Evolutionary conservation across 2,797 vertebrate species (phyloP).

Genomic region (Sebastes iracundus): DNA sequence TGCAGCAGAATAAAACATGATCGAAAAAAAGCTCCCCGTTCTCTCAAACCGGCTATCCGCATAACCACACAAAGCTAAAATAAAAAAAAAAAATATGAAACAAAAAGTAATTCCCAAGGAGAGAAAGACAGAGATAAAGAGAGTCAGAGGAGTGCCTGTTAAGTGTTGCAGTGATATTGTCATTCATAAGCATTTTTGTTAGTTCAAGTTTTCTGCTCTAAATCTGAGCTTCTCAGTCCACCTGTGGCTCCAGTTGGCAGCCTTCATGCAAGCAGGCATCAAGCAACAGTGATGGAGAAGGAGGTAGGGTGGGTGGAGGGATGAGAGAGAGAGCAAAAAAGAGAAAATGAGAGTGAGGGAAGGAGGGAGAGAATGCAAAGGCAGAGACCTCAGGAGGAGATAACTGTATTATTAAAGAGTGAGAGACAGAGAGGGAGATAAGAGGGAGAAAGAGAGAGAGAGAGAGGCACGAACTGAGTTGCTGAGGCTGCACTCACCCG

Average conservation of each 20-base stretch:
- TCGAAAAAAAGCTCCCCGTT: conserved; percentile 59
- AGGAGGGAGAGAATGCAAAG: conserved; percentile 70
- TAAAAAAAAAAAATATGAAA: conserved; percentile 33
- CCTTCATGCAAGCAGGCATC: conserved; percentile 99
- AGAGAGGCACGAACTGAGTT: conserved; percentile 85
- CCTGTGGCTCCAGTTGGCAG: conserved; percentile 89
- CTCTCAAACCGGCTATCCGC: conserved; percentile 67
- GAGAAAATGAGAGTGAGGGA: conserved; percentile 43
- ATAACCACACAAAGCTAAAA: conserved; percentile 68
- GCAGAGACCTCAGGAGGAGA: conserved; percentile 74
- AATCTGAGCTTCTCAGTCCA: conserved; percentile 79
- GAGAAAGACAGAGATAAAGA: conserved; percentile 66
- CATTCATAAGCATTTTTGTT: conserved; percentile 86
- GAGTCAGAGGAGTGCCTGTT: conserved; percentile 72
- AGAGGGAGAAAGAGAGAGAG: conserved; percentile 47
- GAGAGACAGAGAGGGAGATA: conserved; percentile 62
- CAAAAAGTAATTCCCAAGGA: conserved; percentile 57
- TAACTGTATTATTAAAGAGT: conserved; percentile 61
- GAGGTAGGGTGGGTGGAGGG: conserved; percentile 53
- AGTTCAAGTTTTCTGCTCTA: conserved; percentile 74
- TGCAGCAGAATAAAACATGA: conserved; percentile 80
- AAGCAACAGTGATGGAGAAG: conserved; percentile 85
- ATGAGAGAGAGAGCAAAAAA: conserved; percentile 43
- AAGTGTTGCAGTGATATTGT: conserved; percentile 75
- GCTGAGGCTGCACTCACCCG: conserved; percentile 99